phyloP scores from a whole-genome alignment of 2,888 invertebrate genomes.

The Eupithecia dodoneata region DNA sequence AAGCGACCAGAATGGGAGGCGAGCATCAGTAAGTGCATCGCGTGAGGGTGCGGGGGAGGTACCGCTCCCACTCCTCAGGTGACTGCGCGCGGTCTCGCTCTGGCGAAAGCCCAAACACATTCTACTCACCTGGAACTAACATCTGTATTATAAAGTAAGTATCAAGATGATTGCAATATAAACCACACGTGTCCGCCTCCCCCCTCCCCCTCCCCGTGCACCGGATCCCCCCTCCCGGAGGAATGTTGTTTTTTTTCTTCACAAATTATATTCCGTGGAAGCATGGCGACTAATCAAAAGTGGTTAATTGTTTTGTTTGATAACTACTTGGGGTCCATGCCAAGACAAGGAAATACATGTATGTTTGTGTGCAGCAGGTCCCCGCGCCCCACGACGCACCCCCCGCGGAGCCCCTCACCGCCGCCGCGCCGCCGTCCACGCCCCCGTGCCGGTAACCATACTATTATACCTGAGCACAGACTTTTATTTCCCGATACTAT shows the following conservation, averaged over 20 bases:
- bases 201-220: too few species aligned
- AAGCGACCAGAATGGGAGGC: background rate
- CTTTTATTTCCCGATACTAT: background rate
- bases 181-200: too few species aligned
- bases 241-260: too few species aligned
- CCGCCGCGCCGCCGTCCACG: slow-evolving; percentile 11
- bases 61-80: too few species aligned
- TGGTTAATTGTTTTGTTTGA: background rate
- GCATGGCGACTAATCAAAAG: background rate
- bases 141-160: background rate
- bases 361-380: slow-evolving; percentile 1
- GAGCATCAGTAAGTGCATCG: too few species aligned
- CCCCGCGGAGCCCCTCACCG: background rate
- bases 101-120: background rate
- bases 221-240: too few species aligned
- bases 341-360: background rate
- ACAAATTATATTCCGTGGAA: too few species aligned
- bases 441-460: background rate
- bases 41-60: too few species aligned
- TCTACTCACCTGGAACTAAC: background rate
- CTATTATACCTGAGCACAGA: too few species aligned
- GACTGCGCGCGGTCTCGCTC: too few species aligned
- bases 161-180: background rate
- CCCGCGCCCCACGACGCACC: slow-evolving; percentile 10
- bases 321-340: background rate